Base-by-base conservation (phyloP, 2,797 vertebrate genomes). In the Xiphorhynchus erythropygius region DNA sequence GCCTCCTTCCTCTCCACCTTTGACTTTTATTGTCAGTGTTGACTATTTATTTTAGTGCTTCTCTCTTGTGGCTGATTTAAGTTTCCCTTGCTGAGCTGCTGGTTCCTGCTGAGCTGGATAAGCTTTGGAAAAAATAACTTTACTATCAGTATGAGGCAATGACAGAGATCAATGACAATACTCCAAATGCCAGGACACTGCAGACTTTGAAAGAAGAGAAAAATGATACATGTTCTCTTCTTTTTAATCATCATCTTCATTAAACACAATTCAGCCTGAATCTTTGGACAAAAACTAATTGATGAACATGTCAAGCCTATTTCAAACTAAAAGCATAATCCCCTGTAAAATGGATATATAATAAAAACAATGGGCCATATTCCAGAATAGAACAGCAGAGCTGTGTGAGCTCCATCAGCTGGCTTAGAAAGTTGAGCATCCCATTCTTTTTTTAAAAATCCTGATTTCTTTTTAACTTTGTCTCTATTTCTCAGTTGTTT, bases 1-100 rank as follows among this genome's bases (percentile, higher is more conserved):
- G 46, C 53, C 87, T 96, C 46, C 60, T 93, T 96, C 92, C 84
- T 92, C 84, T 55, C 55, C 57, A 92, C 90, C 90, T 94, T 93
- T 96, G 92, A 94, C 94, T 96, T 96, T 89, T 92, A 93, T 94
- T 96, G 95, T 96, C 69, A 80, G 18, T 78, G 89, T 69, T 84
- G 81, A 82, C 84, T 93, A 94, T 95, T 96, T 96, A 97, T 95
- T 95, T 94, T 87, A 89, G 42, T 85, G 46, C 32, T 92, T 96
- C 63, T 97, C 90, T 84, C 84, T 25, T 85, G 92, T 75, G 81
- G 70, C 65, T 0, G 11, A 95, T 89, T 74, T 71, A 89, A 24
- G 50, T 87, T 95, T 93, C 69, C 78, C 57, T 87, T 79, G 47
- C 63, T 90, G 77, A 84, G 82, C 37, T 95, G 88, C 71, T 93